phyloP scores from a whole-genome alignment of 2,113 vertebrate species.

The Lepisosteus osseus region DNA sequence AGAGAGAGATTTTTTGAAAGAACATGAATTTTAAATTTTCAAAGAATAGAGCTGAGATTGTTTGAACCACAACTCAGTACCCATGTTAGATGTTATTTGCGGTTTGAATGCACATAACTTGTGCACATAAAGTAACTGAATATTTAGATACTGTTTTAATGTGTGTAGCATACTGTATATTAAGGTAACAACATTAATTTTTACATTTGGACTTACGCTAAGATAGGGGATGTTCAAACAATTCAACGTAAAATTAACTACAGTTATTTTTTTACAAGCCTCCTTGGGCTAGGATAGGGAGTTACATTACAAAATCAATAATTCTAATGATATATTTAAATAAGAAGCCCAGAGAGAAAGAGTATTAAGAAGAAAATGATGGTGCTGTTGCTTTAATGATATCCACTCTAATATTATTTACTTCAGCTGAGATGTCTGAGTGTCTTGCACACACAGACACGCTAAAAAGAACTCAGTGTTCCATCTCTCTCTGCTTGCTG shows the following conservation, averaged over 20 bases:
- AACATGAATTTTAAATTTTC: no score
- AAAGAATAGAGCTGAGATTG: not conserved
- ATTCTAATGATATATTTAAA: not conserved
- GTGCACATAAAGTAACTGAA: not conserved
- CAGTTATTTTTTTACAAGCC: no score
- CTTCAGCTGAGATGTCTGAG: not conserved
- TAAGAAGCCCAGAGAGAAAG: not conserved
- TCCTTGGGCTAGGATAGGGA: no score
- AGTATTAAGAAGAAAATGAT: not conserved
- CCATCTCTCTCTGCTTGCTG: not conserved
- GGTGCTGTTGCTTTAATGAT: not conserved
- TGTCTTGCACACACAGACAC: slow-evolving; percentile 2
- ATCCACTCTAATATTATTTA: not conserved
- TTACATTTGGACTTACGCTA: not conserved
- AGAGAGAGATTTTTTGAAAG: no score
- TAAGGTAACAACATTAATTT: not conserved
- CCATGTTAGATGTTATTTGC: not conserved
- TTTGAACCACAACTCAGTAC: not conserved
- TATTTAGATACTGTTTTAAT: no score
- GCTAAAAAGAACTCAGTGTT: not conserved
- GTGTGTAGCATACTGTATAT: no score
- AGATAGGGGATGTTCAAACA: not conserved
- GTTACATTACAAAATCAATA: no score
- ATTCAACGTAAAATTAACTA: not conserved
- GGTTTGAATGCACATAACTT: not conserved